Conservation (phyloP, 2,888 invertebrate species). For the Perizoma flavofasciatum region DNA sequence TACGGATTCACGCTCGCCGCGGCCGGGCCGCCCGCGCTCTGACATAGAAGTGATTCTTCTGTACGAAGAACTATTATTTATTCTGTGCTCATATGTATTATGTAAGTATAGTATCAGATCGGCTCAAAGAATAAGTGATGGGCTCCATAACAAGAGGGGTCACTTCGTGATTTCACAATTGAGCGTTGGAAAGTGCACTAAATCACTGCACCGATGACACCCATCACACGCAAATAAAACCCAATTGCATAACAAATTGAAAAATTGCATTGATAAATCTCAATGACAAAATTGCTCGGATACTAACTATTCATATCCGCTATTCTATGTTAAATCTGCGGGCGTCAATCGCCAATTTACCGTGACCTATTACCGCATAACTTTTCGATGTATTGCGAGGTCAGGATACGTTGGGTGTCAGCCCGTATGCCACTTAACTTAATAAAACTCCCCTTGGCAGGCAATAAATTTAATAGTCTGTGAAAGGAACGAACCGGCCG, state of each 20-base stretch:
- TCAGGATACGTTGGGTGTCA: slow-evolving; percentile 52
- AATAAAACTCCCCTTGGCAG: slow-evolving; percentile 78
- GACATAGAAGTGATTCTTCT: no score
- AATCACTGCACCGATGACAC: slow-evolving; percentile 39
- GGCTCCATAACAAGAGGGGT: no score
- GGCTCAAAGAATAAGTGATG: no score
- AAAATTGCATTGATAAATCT: slow-evolving; percentile 63
- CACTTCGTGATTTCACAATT: not conserved
- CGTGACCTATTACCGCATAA: slow-evolving; percentile 40
- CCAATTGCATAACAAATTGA: slow-evolving; percentile 57
- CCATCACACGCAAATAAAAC: slow-evolving; percentile 35
- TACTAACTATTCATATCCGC: slow-evolving; percentile 74
- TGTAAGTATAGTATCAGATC: no score
- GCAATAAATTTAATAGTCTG: slow-evolving; percentile 81
- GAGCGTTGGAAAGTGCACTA: slow-evolving; percentile 10
- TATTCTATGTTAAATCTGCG: slow-evolving; percentile 66
- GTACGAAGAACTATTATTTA: no score
- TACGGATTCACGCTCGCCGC: no score
- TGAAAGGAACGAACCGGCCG: slow-evolving; percentile 72
- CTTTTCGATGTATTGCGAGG: slow-evolving; percentile 44
- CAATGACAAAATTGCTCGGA: slow-evolving; percentile 73
- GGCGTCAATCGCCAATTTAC: slow-evolving; percentile 58
- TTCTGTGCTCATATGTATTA: no score
- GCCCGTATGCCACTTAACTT: slow-evolving; percentile 81
- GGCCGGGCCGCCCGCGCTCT: no score